Conservation (phyloP, 2,888 invertebrate species). For the Stomorhina lunata region DNA sequence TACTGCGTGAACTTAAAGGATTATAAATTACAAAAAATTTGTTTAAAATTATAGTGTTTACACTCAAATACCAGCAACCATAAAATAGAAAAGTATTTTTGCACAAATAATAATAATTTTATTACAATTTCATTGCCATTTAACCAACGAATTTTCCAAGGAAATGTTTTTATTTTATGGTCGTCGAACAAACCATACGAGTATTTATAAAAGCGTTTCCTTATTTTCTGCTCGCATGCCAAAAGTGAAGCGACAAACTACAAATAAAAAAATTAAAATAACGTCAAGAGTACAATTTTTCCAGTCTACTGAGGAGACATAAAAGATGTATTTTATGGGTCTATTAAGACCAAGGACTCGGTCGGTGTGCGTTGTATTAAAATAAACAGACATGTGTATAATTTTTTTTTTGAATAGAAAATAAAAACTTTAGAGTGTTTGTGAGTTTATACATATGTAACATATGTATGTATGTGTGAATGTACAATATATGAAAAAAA, state of each 20-base stretch:
- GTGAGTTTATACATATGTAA: no score
- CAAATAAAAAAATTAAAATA: background rate
- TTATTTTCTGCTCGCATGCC: slow-evolving; percentile 12
- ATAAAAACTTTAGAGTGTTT: background rate
- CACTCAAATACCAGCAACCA: no score
- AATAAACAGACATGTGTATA: background rate
- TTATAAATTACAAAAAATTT: no score
- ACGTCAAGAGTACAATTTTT: slow-evolving; percentile 37
- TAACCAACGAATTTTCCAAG: background rate
- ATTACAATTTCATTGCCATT: slow-evolving; percentile 33
- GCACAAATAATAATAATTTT: slow-evolving; percentile 11
- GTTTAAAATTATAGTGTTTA: no score
- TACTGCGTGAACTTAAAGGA: no score
- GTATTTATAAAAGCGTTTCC: background rate
- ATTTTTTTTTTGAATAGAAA: no score
- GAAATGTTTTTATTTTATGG: slow-evolving; percentile 9
- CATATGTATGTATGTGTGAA: background rate
- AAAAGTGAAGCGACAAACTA: slow-evolving; percentile 13
- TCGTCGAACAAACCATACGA: background rate
- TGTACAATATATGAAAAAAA: no score
- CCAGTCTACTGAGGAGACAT: slow-evolving; percentile 60
- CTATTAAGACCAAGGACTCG: slow-evolving; percentile 59
- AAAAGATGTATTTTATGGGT: slow-evolving; percentile 61
- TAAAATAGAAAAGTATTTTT: no score
- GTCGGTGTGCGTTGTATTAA: background rate